phyloP scores from a whole-genome alignment of 2,888 invertebrate genomes.

The Syritta pipiens region DNA sequence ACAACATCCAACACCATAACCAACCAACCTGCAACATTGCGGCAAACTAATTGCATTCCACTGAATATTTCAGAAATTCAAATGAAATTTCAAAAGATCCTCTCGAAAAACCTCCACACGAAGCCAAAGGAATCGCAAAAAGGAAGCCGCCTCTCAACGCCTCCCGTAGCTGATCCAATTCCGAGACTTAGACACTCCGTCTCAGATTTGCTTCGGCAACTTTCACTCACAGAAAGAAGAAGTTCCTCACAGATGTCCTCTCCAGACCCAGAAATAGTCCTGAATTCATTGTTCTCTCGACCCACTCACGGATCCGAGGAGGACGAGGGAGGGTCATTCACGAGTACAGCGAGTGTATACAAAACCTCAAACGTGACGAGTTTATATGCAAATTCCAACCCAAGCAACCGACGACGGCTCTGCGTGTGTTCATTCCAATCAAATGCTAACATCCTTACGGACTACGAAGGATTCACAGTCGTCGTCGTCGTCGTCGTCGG shows the following conservation, averaged over 20 bases:
- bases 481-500: slow-evolving; percentile 7
- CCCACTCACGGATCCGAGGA: slow-evolving; percentile 18
- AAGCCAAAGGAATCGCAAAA: background rate
- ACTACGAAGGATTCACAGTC: slow-evolving; percentile 35
- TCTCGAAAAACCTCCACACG: background rate
- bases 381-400: slow-evolving; percentile 63
- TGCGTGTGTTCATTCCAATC: slow-evolving; percentile 60
- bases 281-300: slow-evolving; percentile 56
- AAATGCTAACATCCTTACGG: slow-evolving; percentile 53
- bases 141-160: background rate
- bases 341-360: slow-evolving; percentile 56
- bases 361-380: slow-evolving; percentile 66
- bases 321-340: slow-evolving; percentile 52
- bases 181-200: no score
- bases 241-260: no score
- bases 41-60: background rate
- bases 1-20: no score
- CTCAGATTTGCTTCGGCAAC: no score
- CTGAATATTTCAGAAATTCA: background rate
- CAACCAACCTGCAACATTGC: no score
- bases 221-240: background rate
- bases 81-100: background rate
- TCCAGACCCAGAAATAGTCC: no score
- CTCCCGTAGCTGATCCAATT: slow-evolving; percentile 48
- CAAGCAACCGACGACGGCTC: slow-evolving; percentile 40